Percentiles rank a stretch among this genome's conserved stretches.
These are phyloP conservation scores for Hesperophylax magnus DNA, from an alignment of 1,140 invertebrate genomes.

Conservation along the genomic window DNA sequence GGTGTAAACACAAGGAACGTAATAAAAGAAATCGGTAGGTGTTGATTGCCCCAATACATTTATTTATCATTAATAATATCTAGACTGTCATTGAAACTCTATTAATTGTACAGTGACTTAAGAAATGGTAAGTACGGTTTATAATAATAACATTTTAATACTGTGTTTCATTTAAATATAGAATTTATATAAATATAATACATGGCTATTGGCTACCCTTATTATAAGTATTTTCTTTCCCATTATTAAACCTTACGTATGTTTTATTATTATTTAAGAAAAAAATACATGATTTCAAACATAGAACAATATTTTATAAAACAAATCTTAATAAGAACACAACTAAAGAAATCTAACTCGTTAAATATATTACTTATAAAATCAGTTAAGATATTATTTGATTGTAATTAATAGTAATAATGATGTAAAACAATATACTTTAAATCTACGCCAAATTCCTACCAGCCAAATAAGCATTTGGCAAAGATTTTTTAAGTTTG, in stretches of 20 bases:
- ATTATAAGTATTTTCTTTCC: no score
- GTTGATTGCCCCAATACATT: slow-evolving; percentile 45
- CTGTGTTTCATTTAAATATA: neutral
- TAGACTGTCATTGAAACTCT: neutral
- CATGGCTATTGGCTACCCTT: no score
- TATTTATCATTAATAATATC: slow-evolving; percentile 28
- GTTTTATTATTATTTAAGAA: no score
- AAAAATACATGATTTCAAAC: no score
- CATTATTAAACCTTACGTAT: no score
- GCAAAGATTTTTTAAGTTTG: neutral
- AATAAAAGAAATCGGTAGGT: slow-evolving; percentile 34
- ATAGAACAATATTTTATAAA: no score
- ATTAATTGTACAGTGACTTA: neutral
- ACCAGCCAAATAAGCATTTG: slow-evolving; percentile 34
- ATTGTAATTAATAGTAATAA: no score
- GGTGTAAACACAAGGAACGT: neutral
- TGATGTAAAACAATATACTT: no score
- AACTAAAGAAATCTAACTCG: no score
- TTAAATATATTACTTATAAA: no score
- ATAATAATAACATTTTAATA: neutral
- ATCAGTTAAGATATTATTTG: no score
- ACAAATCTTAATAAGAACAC: no score
- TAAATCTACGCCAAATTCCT: slow-evolving; percentile 4
- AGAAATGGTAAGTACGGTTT: neutral
- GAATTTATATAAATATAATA: neutral